Conservation (phyloP, 2,888 invertebrate species). For the Melolontha melolontha region DNA sequence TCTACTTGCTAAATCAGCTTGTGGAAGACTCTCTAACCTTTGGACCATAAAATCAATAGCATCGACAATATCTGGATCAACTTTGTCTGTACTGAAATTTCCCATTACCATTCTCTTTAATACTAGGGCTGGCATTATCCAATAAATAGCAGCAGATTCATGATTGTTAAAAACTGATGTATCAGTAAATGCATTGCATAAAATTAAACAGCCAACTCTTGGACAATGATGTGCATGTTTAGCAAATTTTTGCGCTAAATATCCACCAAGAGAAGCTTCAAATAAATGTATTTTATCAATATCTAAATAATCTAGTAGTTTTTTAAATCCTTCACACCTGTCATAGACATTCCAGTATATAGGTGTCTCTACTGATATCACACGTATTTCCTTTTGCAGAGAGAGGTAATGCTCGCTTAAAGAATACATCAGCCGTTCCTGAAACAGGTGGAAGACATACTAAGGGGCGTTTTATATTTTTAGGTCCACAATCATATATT, state of each 20-base stretch:
- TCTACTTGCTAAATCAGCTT: constrained; percentile 87
- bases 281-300: constrained; percentile 87
- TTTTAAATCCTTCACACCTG: constrained; percentile 89
- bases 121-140: constrained; percentile 87
- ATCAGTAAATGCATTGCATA: constrained; percentile 90
- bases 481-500: constrained; percentile 89
- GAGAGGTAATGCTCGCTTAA: constrained; percentile 83
- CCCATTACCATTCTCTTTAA: constrained; percentile 91
- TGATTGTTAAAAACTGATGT: constrained; percentile 90
- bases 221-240: constrained; percentile 81
- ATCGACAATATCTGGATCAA: constrained; percentile 82
- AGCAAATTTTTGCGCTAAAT: constrained; percentile 90
- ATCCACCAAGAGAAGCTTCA: constrained; percentile 89
- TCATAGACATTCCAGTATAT: constrained; percentile 89
- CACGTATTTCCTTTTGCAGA: constrained; percentile 84
- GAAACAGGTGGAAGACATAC: constrained; percentile 90
- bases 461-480: constrained; percentile 80
- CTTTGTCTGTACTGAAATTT: constrained; percentile 79
- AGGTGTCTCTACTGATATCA: constrained; percentile 88
- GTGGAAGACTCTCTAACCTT: constrained; percentile 82
- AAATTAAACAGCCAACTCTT: constrained; percentile 82
- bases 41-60: constrained; percentile 93
- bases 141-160: constrained; percentile 84
- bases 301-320: constrained; percentile 83
- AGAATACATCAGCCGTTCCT: constrained; percentile 90